phyloP scores from a whole-genome alignment of 2,113 vertebrate genomes.

The Pterocles burchelli region DNA sequence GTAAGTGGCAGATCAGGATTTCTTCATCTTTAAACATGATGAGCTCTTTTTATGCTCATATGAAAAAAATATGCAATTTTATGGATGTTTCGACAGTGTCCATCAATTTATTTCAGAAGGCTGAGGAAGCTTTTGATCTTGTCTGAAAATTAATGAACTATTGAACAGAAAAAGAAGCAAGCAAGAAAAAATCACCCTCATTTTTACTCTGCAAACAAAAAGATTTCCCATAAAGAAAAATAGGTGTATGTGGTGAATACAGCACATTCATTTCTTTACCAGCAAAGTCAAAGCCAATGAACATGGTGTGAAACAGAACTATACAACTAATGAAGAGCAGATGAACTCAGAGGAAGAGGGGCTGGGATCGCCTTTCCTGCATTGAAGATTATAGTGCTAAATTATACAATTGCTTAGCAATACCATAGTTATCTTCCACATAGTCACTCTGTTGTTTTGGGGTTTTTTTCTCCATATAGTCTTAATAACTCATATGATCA shows the following conservation, averaged over 20 bases:
- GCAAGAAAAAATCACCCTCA: background rate
- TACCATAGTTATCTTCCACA: background rate
- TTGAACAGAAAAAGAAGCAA: background rate
- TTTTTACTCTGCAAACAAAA: background rate
- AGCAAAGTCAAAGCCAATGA: background rate
- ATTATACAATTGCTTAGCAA: background rate
- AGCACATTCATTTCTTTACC: background rate
- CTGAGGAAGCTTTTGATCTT: constrained; percentile 36
- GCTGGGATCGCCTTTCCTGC: background rate
- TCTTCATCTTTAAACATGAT: background rate
- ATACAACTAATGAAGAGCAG: background rate
- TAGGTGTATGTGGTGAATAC: background rate
- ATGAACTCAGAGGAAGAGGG: background rate
- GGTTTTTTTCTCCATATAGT: background rate
- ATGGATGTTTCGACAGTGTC: background rate
- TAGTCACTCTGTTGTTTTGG: background rate
- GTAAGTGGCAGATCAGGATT: background rate
- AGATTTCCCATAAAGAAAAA: background rate
- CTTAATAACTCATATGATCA: background rate
- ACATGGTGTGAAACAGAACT: background rate
- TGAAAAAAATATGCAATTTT: constrained; percentile 13
- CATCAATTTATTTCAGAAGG: background rate
- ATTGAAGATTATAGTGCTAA: background rate
- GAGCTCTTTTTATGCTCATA: background rate
- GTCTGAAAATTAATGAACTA: constrained; percentile 10